These are phyloP conservation scores for Harpalus rubripes DNA, from an alignment of 2,888 invertebrate genomes.

Conservation along the genomic window DNA sequence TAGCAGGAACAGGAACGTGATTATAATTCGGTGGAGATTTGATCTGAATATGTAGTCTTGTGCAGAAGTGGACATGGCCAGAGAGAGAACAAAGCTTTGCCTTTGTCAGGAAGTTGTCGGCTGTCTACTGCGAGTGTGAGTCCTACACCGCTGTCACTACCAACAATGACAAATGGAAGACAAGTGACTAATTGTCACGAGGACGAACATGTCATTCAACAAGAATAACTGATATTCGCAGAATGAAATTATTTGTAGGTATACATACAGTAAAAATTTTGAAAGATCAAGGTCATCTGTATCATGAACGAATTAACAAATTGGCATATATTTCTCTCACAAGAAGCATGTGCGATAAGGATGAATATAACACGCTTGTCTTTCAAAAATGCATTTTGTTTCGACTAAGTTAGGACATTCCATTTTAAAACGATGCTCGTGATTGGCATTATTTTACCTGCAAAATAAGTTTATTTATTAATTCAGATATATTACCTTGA, in stretches of 20 bases:
- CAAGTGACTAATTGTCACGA: background rate
- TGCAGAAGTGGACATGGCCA: background rate
- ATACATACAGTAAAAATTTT: too few relatives aligned
- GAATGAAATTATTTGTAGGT: background rate
- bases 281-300: too few relatives aligned
- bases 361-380: too few relatives aligned
- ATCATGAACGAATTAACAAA: too few relatives aligned
- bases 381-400: too few relatives aligned
- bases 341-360: too few relatives aligned
- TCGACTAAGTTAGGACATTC: too few relatives aligned
- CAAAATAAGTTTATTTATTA: too few relatives aligned
- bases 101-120: slow-evolving; percentile 27
- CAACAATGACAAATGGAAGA: slow-evolving; percentile 13
- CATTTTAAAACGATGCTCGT: too few relatives aligned
- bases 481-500: too few relatives aligned
- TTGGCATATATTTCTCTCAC: too few relatives aligned
- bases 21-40: background rate
- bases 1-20: background rate
- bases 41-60: background rate
- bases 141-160: slow-evolving; percentile 10
- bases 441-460: too few relatives aligned
- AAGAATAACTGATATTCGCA: background rate
- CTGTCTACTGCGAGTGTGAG: background rate
- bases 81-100: slow-evolving; percentile 23
- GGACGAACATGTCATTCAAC: background rate